These are phyloP conservation scores for Caenorhabditis sp. DNA, from an alignment of 2,888 invertebrate species.

Conservation along the genomic window DNA sequence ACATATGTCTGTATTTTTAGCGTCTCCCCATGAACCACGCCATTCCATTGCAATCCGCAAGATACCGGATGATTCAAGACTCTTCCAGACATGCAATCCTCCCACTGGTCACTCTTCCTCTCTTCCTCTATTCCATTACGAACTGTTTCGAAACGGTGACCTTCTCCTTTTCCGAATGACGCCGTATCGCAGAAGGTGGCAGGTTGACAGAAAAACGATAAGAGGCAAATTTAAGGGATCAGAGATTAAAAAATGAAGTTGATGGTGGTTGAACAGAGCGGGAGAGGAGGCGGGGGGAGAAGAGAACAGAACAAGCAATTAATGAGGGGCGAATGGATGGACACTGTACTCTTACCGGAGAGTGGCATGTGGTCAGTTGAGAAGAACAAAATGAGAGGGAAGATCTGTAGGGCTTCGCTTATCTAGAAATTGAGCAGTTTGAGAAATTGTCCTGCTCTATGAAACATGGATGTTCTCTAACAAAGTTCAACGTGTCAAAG, in stretches of 20 bases:
- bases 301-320: neutral
- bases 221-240: constrained; percentile 13
- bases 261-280: neutral
- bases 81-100: neutral
- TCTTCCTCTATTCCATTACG: neutral
- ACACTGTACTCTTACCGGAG: neutral
- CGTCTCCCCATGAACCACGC: constrained; percentile 1
- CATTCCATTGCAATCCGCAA: neutral
- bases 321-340: neutral
- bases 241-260: constrained; percentile 18
- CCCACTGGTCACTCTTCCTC: neutral
- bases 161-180: neutral
- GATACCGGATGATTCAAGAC: constrained; percentile 3
- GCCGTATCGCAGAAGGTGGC: neutral
- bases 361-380: neutral
- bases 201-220: neutral
- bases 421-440: too few species aligned
- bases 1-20: neutral
- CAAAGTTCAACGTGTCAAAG: too few species aligned
- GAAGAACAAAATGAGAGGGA: constrained; percentile 7
- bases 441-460: too few species aligned
- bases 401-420: too few species aligned
- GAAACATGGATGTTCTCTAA: too few species aligned
- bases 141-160: constrained; percentile 13
- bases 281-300: too few species aligned